Base-by-base conservation (phyloP, 2,888 invertebrate genomes). In the Hylaea fasciaria region DNA sequence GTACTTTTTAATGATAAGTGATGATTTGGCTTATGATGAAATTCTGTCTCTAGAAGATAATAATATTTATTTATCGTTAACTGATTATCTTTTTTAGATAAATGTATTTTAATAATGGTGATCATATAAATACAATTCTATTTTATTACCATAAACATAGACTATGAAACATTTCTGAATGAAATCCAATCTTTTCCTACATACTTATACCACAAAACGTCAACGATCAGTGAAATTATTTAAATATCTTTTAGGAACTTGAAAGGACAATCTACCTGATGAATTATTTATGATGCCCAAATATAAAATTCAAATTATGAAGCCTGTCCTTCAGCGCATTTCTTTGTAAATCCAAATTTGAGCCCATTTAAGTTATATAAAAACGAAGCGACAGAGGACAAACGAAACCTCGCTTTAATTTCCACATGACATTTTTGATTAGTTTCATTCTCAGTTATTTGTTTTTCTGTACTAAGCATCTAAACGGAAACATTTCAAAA, bases 211-310 rank as follows among this genome's bases (percentile, higher is more conserved):
- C n/a, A 37, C n/a, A 10, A 37, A 37, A 37, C 12, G 10, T 37
- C 0, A 37, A 37, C 37, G 37, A n/a, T n/a, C 37, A 37, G 4
- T 4, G 12, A 37, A 37, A n/a, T 37, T 11, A n/a, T 39, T 12
- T n/a, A 40, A 40, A 40, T 13, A 40, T 13, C 14, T 9, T n/a
- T 3, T 9, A 7, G 14, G 3, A 62, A 58, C 49, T 53, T 29
- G 62, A 63, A 65, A 60, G 49, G 59, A 62, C 62, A 57, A 68
- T 64, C 57, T 66, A 56, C 63, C 64, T 65, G 52, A 68, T 81
- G 74, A 79, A 80, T 78, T 74, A 78, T 81, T 78, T 76, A 81
- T 79, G 64, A 68, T 45, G 52, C 45, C 51, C 52, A 57, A 73
- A 75, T 69, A 71, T 73, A 72, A 73, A 78, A 74, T 74, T 74